A percentile compares a stretch with the other conserved stretches of the same genome.
These are phyloP conservation scores for Gadopsis marmoratus DNA, from an alignment of 2,797 vertebrate species.

Conservation along the genomic window DNA sequence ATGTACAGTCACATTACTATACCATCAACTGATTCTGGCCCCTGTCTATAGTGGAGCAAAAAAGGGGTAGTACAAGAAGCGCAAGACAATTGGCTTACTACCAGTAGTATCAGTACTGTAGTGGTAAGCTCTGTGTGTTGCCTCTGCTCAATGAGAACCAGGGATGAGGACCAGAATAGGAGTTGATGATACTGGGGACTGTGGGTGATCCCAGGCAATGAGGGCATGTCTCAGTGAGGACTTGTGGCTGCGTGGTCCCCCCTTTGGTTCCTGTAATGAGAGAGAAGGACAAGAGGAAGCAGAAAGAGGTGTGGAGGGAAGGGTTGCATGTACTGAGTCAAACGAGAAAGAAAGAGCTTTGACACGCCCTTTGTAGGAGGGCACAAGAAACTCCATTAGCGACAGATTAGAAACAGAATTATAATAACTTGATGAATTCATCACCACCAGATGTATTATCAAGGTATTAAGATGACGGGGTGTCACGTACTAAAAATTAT, in stretches of 20 bases:
- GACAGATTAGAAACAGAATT: too few species aligned
- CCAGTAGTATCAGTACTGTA: too few species aligned
- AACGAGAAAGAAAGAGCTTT: too few species aligned
- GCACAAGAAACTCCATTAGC: too few species aligned
- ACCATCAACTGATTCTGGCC: neutral
- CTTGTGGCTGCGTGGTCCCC: too few species aligned
- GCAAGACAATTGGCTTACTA: too few species aligned
- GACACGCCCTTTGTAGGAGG: too few species aligned
- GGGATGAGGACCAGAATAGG: too few species aligned
- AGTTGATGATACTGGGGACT: too few species aligned
- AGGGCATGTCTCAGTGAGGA: neutral
- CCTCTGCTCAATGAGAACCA: neutral
- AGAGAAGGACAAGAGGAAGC: neutral
- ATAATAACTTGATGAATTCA: too few species aligned
- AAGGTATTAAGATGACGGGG: neutral
- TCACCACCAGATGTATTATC: neutral
- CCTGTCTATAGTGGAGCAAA: neutral
- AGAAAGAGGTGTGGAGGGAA: neutral
- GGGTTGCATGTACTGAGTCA: neutral
- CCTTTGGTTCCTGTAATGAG: neutral
- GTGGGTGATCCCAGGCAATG: neutral
- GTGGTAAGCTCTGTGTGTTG: neutral
- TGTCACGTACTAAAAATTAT: neutral
- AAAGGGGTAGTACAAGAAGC: too few species aligned
- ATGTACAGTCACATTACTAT: neutral